These are phyloP conservation scores for Catharus ustulatus DNA, from an alignment of 2,797 vertebrate genomes.

Conservation along the genomic window DNA sequence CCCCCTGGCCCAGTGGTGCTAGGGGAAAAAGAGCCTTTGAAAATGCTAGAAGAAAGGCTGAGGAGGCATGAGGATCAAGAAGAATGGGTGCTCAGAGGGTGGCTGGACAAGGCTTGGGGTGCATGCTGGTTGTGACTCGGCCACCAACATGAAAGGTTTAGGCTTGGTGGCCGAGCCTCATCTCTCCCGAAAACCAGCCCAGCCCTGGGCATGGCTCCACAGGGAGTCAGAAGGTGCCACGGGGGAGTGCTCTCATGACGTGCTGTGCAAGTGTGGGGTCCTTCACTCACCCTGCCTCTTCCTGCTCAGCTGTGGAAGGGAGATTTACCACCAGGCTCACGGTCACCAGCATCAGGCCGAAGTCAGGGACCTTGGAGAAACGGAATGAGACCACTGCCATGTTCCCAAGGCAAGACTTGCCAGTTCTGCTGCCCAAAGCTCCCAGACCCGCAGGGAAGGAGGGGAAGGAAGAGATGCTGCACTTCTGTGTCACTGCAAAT, in stretches of 20 bases:
- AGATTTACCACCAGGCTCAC: background rate
- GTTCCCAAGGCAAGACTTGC: background rate
- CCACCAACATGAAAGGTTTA: background rate
- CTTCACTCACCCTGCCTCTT: background rate
- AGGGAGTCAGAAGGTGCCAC: background rate
- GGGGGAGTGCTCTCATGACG: background rate
- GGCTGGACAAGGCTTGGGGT: background rate
- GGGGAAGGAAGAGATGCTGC: background rate
- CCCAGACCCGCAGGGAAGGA: background rate
- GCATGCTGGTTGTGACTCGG: background rate
- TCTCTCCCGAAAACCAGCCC: background rate
- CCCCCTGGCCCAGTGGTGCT: background rate
- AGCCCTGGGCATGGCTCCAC: background rate
- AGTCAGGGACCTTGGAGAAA: background rate
- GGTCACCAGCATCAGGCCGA: background rate
- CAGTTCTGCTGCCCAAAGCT: background rate
- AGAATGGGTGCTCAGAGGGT: rapidly evolving
- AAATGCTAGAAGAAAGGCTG: background rate
- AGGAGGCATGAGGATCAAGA: background rate
- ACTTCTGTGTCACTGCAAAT: background rate
- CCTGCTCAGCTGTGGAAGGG: rapidly evolving
- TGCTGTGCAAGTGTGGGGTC: rapidly evolving
- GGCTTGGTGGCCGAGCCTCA: background rate
- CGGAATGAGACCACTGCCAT: background rate
- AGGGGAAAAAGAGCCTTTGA: background rate